Percentiles rank a stretch among this genome's conserved stretches.
Conservation (phyloP, 2,113 vertebrate species). For the Diadophis punctatus region DNA sequence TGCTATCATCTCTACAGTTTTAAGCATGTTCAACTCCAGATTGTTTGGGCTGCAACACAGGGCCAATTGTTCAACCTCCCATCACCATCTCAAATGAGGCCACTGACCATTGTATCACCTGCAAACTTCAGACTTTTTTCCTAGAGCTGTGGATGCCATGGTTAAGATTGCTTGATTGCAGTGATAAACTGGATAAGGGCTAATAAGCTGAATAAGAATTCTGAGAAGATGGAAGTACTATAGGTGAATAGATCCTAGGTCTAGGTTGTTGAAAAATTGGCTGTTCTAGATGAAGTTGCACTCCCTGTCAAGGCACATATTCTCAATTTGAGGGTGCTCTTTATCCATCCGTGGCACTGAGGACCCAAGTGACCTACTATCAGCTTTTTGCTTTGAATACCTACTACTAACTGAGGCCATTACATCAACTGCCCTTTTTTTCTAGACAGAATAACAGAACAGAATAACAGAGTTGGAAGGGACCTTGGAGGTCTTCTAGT, state of each 20-base stretch:
- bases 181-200: background rate
- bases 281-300: background rate
- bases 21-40: too few species aligned
- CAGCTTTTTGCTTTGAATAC: background rate
- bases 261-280: background rate
- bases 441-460: too few species aligned
- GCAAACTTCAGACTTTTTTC: background rate
- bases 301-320: background rate
- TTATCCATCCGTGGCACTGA: background rate
- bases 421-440: background rate
- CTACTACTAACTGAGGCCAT: background rate
- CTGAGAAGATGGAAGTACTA: background rate
- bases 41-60: too few species aligned
- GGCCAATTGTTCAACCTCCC: too few species aligned
- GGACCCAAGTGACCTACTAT: background rate
- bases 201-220: background rate
- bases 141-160: background rate
- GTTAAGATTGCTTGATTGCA: background rate
- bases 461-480: too few species aligned
- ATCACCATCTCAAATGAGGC: too few species aligned
- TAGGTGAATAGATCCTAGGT: background rate
- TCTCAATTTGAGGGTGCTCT: background rate
- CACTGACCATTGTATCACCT: too few species aligned
- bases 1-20: too few species aligned
- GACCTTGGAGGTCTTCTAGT: too few species aligned